Conservation (phyloP, 2,888 invertebrate genomes). For the Apamea anceps region DNA sequence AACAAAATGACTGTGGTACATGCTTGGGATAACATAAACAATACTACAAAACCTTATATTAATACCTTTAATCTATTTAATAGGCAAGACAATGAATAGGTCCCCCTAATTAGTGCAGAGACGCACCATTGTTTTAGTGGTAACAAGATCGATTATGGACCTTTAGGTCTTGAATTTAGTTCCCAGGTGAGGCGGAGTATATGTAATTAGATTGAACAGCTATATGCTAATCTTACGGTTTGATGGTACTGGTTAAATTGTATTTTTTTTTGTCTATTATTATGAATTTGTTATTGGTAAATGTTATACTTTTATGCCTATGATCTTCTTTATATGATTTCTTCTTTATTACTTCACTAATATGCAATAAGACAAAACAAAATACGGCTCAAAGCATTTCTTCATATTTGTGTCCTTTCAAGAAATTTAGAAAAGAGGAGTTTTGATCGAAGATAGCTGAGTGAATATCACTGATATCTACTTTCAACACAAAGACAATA, state of each 20-base stretch:
- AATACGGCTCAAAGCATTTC: neutral
- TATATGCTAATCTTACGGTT: neutral
- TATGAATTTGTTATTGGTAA: neutral
- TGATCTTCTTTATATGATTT: no score
- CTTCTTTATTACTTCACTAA: neutral
- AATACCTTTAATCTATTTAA: conserved; percentile 23
- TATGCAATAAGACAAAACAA: neutral
- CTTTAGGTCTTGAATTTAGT: conserved; percentile 22
- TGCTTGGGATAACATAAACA: conserved; percentile 13
- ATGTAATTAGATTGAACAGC: conserved; percentile 3
- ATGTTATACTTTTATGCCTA: neutral
- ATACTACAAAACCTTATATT: conserved; percentile 5
- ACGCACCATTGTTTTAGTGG: conserved; percentile 40
- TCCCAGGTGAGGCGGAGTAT: neutral
- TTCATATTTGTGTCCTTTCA: conserved; percentile 3
- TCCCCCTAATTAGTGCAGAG: conserved; percentile 44
- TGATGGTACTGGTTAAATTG: neutral
- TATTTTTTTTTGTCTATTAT: neutral
- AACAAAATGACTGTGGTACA: neutral
- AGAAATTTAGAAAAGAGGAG: conserved; percentile 8
- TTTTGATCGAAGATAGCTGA: conserved; percentile 1
- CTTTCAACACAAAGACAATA: conserved; percentile 57
- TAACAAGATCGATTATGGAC: conserved; percentile 33
- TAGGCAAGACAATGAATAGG: conserved; percentile 50
- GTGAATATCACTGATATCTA: conserved; percentile 46